Evolutionary conservation across 2,888 invertebrate species (phyloP), one percentile per base, ranked within the genome.

Genomic region (Macrosoma leucophasiata): DNA sequence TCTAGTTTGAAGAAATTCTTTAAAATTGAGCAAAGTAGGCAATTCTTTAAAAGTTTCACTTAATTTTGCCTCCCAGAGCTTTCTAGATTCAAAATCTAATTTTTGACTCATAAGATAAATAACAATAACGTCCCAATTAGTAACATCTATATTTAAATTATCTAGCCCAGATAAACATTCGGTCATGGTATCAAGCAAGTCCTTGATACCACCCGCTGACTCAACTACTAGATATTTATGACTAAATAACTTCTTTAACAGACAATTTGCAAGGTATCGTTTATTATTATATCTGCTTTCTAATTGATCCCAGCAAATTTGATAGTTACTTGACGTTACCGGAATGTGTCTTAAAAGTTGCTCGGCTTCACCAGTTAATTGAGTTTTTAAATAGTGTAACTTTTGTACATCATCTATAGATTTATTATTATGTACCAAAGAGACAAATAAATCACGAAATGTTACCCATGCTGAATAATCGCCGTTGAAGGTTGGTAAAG

Each of bases 31-130:
- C 14, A 54, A 41, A 1, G 31, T 28, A 13, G 22, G 25, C 3
- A 18, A n/a, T n/a, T n/a, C 12, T n/a, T 15, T 26, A n/a, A 13
- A 21, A 19, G 33, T 35, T 17, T 36, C 22, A 6, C 33, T 39
- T 10, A 41, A 28, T n/a, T n/a, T n/a, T n/a, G n/a, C n/a, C 11
- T 53, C 48, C 48, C 50, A 51, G 10, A 38, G 36, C 19, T 41
- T 46, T 15, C 39, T 29, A 1, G 47, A 34, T 25, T 46, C 44
- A 1, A 20, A 8, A 26, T 54, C 48, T 20, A 46, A 28, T 34
- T 48, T 50, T 18, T n/a, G 19, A 12, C 9, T 29, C 8, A 44
- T 24, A 5, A 50, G 29, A 25, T 36, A 34, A 10, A 49, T 43
- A 7, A 51, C 27, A 7, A 54, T 35, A 7, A 46, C 34, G 19